A percentile compares a stretch with the other conserved stretches of the same genome.
Conservation (phyloP, 2,888 invertebrate species). For the Lasioglossum villosulum region DNA sequence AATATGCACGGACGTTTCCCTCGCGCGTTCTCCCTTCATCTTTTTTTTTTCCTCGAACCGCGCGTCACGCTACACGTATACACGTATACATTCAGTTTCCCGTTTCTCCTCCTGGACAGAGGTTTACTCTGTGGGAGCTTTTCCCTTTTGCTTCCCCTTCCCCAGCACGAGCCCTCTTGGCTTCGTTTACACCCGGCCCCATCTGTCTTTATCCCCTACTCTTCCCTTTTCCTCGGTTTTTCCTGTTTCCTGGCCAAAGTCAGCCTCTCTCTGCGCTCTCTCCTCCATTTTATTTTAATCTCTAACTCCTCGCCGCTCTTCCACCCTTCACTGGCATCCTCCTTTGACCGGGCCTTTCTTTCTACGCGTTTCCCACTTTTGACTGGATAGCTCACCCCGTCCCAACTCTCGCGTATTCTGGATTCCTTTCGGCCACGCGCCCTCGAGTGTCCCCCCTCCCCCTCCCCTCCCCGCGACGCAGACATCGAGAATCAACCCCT, state of each 20-base stretch:
- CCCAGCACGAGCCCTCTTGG: conserved; percentile 3
- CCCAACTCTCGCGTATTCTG: neutral
- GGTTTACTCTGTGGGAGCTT: conserved; percentile 10
- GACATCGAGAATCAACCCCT: conserved; percentile 54
- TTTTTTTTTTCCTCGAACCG: conserved; percentile 1
- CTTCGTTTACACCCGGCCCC: conserved; percentile 20
- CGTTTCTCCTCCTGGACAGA: conserved; percentile 8
- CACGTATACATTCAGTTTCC: conserved; percentile 19
- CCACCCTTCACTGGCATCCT: neutral
- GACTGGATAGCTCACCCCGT: neutral
- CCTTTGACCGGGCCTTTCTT: conserved; percentile 23
- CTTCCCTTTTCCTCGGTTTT: conserved; percentile 21
- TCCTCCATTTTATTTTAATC: conserved; percentile 33
- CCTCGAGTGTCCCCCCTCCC: conserved; percentile 31
- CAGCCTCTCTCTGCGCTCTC: neutral
- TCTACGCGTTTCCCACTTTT: conserved; percentile 12
- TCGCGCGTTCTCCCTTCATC: conserved; percentile 8
- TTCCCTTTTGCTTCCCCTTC: neutral
- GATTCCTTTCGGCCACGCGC: conserved; percentile 2
- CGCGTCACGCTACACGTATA: conserved; percentile 2
- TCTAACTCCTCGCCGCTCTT: neutral
- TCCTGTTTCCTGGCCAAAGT: conserved; percentile 34
- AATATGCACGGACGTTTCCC: conserved; percentile 63
- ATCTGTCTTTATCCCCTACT: conserved; percentile 31
- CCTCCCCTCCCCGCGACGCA: too few relatives aligned